Conservation (phyloP, 2,797 vertebrate species). For the Melanotaenia parkinsoni region DNA sequence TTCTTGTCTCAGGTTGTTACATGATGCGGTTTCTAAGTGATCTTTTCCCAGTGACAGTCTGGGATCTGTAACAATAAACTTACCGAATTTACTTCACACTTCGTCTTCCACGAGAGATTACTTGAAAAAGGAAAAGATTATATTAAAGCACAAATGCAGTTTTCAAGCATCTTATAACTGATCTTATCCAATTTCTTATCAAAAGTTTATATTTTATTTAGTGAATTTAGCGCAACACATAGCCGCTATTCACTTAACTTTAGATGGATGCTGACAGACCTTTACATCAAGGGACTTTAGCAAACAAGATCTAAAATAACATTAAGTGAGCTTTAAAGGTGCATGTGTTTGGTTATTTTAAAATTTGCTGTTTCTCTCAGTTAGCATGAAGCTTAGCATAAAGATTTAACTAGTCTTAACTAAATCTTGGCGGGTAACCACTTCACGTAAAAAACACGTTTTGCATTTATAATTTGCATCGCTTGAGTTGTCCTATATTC, state of each 20-base stretch:
- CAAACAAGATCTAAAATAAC: not conserved
- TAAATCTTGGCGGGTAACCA: too few relatives aligned
- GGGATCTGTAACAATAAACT: constrained; percentile 30
- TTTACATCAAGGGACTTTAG: not conserved
- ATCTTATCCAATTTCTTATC: not conserved
- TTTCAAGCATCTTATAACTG: constrained; percentile 4
- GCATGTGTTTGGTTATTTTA: not conserved
- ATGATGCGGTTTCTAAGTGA: not conserved
- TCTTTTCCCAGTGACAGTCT: not conserved
- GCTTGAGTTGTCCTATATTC: too few relatives aligned
- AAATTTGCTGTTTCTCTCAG: too few relatives aligned
- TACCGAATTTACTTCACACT: constrained; percentile 72
- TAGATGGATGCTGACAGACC: not conserved
- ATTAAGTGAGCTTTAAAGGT: not conserved
- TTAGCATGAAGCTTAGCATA: too few relatives aligned
- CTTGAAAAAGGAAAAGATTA: constrained; percentile 72
- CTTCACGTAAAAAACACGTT: too few relatives aligned
- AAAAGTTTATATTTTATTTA: not conserved
- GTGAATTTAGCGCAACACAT: not conserved
- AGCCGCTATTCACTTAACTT: not conserved
- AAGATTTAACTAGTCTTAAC: too few relatives aligned
- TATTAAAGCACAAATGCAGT: constrained; percentile 5
- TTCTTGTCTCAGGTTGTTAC: constrained; percentile 12
- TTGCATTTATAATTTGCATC: too few relatives aligned
- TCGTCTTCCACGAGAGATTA: constrained; percentile 88